phyloP scores from a whole-genome alignment of 2,113 vertebrate genomes.

The Anguilla rostrata region DNA sequence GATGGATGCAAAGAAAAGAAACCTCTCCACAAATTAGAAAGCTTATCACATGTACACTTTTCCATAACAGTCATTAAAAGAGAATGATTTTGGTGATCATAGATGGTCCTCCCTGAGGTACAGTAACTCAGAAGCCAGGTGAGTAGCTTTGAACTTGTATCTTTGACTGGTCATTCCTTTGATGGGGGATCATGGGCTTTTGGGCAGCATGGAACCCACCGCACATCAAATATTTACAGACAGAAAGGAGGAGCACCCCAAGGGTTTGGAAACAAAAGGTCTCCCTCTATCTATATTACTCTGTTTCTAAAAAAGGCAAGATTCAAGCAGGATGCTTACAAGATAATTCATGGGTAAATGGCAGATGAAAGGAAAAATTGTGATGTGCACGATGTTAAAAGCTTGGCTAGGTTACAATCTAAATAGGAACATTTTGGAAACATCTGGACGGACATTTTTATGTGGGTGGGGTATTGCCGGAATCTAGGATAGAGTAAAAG shows the following conservation, averaged over 20 bases:
- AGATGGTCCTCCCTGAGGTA: slow-evolving; percentile 34
- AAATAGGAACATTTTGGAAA: not conserved
- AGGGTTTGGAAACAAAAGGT: not conserved
- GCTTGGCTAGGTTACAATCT: not conserved
- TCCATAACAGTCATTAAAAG: not conserved
- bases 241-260: not conserved
- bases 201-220: slow-evolving; percentile 45
- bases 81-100: slow-evolving; percentile 61
- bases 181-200: not conserved
- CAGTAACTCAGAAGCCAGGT: slow-evolving; percentile 36
- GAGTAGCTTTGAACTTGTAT: slow-evolving; percentile 38
- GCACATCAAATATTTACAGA: slow-evolving; percentile 41
- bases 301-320: no score
- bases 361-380: not conserved
- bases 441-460: not conserved
- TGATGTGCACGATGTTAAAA: not conserved
- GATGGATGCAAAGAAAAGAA: not conserved
- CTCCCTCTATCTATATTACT: not conserved
- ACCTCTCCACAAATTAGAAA: not conserved
- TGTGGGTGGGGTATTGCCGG: not conserved
- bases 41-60: not conserved
- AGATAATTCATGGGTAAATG: not conserved
- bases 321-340: not conserved
- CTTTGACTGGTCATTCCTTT: slow-evolving; percentile 5
- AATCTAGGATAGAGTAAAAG: not conserved